phyloP scores from a whole-genome alignment of 2,888 invertebrate genomes.

The Tigriopus californicus region DNA sequence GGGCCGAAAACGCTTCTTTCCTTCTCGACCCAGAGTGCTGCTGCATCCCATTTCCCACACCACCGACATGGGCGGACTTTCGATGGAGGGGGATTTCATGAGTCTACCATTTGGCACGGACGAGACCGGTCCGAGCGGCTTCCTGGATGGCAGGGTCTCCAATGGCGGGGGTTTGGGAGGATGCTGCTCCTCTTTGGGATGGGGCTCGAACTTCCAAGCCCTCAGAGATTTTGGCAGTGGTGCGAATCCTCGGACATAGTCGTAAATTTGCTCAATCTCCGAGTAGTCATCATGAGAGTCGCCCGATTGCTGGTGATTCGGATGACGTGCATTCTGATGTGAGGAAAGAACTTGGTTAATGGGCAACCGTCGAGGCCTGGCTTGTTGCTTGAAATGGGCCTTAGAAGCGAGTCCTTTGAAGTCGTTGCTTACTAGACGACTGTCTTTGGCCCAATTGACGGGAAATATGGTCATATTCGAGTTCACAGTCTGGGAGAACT shows the following conservation, averaged over 20 bases:
- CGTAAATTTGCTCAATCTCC: constrained; percentile 89
- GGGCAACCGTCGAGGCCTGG: not conserved
- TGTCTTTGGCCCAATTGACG: constrained; percentile 19
- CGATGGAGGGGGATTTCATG: not conserved
- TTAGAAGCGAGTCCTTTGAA: too few relatives aligned
- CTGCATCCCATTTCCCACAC: not conserved
- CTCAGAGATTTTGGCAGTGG: constrained; percentile 54
- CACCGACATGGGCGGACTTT: not conserved
- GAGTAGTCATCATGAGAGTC: constrained; percentile 53
- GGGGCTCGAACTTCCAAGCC: not conserved
- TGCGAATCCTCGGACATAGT: constrained; percentile 80
- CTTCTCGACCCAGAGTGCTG: not conserved
- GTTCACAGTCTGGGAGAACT: constrained; percentile 19
- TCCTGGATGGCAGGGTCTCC: constrained; percentile 17
- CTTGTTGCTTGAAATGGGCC: not conserved
- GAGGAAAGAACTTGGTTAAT: not conserved
- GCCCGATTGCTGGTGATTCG: constrained; percentile 19
- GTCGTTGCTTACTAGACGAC: constrained; percentile 4
- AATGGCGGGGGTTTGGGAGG: constrained; percentile 19
- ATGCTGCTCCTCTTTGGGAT: not conserved
- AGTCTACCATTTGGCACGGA: not conserved
- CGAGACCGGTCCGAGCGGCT: not conserved
- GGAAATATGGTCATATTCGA: constrained; percentile 21
- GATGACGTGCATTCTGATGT: not conserved
- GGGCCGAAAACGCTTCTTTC: constrained; percentile 20